These are phyloP conservation scores for Neomorphus geoffroyi DNA, from an alignment of 2,797 vertebrate species.

Conservation along the genomic window DNA sequence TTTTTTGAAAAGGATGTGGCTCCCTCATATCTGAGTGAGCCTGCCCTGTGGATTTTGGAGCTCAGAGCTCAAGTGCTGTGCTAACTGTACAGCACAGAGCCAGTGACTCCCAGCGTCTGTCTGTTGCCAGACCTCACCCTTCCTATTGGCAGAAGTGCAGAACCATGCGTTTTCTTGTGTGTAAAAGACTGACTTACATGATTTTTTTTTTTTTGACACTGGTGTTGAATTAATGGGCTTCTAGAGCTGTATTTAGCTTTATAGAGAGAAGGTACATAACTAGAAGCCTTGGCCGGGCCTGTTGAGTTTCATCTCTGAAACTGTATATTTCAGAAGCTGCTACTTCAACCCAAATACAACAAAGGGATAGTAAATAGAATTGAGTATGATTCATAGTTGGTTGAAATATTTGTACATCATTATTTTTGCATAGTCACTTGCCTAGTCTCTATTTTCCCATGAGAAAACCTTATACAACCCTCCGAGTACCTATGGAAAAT, in stretches of 20 bases:
- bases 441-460: neutral
- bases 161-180: neutral
- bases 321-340: neutral
- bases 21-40: neutral
- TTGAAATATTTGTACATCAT: neutral
- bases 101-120: neutral
- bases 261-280: neutral
- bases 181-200: neutral
- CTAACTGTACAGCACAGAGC: neutral
- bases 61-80: neutral
- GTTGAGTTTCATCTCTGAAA: neutral
- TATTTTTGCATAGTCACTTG: conserved; percentile 16
- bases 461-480: neutral
- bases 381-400: neutral
- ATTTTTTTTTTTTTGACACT: neutral
- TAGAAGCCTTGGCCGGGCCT: neutral
- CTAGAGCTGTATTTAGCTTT: neutral
- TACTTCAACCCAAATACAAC: neutral
- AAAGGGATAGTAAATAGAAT: neutral
- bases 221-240: neutral
- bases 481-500: conserved; percentile 17
- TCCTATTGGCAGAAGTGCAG: neutral
- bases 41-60: neutral
- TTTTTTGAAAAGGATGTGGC: neutral
- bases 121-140: neutral